These are phyloP conservation scores for Neocrepidodera transversa DNA, from an alignment of 2,888 invertebrate genomes.

Conservation along the genomic window DNA sequence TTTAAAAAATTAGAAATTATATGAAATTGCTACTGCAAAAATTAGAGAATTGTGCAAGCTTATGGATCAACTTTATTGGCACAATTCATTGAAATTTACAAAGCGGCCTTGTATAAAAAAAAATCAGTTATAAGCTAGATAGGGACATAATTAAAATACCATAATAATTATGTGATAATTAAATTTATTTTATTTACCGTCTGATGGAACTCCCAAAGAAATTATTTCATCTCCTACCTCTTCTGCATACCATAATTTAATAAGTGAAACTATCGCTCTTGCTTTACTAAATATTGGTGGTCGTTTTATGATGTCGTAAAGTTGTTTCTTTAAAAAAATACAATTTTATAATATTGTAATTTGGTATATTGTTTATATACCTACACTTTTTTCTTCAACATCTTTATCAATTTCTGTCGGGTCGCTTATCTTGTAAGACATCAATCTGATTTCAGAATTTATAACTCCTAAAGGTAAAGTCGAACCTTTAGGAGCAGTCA, in stretches of 20 bases:
- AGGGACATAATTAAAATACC: no score
- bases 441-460: conserved; percentile 63
- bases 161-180: no score
- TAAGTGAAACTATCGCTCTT: conserved; percentile 60
- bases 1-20: no score
- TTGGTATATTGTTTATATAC: conserved; percentile 8
- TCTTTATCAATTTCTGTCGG: conserved; percentile 50
- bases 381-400: conserved; percentile 59
- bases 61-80: no score
- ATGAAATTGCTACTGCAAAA: no score
- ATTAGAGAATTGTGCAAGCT: no score
- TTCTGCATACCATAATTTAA: conserved; percentile 62
- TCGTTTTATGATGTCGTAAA: conserved; percentile 39
- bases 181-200: conserved; percentile 57
- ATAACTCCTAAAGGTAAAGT: conserved; percentile 63
- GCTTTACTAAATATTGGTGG: conserved; percentile 52
- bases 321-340: conserved; percentile 27
- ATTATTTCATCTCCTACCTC: conserved; percentile 59
- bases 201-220: conserved; percentile 64
- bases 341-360: not conserved
- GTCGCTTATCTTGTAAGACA: conserved; percentile 60
- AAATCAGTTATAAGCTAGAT: no score
- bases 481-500: conserved; percentile 61
- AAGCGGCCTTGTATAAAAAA: no score
- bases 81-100: no score